Evolutionary conservation across 2,797 vertebrate genomes (phyloP).

Genomic region (Jordanella pulchra): DNA sequence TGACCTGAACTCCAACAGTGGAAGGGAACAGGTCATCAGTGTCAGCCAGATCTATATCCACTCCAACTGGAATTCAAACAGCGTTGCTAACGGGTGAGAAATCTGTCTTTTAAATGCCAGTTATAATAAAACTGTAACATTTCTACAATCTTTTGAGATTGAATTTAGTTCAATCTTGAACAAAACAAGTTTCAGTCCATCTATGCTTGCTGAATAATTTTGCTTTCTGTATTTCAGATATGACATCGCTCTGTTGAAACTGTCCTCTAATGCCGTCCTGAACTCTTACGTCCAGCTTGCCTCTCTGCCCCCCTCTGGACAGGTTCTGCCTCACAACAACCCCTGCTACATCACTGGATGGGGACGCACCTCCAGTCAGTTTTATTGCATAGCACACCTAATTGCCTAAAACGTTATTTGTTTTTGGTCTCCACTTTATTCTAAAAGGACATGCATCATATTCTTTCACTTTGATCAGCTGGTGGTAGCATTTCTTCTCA

Average conservation of each 20-base stretch:
- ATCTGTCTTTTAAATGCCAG: background rate
- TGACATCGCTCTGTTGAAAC: conserved; percentile 84
- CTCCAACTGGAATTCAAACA: conserved; percentile 67
- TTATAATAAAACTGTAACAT: background rate
- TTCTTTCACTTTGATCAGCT: conserved; percentile 56
- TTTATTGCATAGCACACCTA: background rate
- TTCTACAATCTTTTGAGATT: too few relatives aligned
- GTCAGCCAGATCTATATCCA: conserved; percentile 75
- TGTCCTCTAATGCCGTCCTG: conserved; percentile 70
- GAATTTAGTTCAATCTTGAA: background rate
- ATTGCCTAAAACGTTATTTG: rapidly evolving
- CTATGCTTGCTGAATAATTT: background rate
- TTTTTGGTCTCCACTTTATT: background rate
- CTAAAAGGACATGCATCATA: background rate
- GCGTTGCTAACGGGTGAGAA: conserved; percentile 69
- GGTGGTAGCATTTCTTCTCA: conserved; percentile 75
- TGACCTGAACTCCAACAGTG: conserved; percentile 47
- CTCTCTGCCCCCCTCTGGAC: conserved; percentile 70
- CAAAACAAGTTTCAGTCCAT: background rate
- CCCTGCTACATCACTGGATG: conserved; percentile 87
- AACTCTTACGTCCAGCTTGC: conserved; percentile 82
- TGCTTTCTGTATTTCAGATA: conserved; percentile 30
- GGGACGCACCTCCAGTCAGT: conserved; percentile 85
- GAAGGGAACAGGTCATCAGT: conserved; percentile 76
- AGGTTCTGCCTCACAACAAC: conserved; percentile 80